These are phyloP conservation scores for Neoascia interrupta DNA, from an alignment of 2,888 invertebrate species.

Conservation along the genomic window DNA sequence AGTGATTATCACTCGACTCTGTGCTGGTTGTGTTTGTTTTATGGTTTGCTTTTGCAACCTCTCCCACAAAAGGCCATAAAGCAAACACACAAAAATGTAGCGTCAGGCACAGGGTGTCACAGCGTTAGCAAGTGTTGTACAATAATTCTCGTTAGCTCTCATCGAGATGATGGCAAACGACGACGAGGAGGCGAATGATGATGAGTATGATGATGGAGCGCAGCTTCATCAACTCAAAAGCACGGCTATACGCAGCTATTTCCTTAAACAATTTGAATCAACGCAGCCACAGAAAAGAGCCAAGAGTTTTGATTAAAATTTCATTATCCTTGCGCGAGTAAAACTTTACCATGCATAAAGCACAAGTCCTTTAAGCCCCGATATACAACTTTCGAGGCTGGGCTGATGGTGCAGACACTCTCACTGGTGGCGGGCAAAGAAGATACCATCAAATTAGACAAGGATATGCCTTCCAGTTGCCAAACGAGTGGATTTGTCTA, in stretches of 20 bases:
- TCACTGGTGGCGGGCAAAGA: background rate
- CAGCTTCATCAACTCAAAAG: conserved; percentile 57
- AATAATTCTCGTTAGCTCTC: conserved; percentile 12
- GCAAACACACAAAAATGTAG: conserved; percentile 35
- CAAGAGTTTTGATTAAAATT: conserved; percentile 59
- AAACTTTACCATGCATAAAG: conserved; percentile 36
- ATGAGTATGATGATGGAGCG: conserved; percentile 11
- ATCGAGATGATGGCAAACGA: conserved; percentile 38
- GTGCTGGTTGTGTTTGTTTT: conserved; percentile 53
- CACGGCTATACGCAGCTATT: conserved; percentile 16
- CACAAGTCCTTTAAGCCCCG: background rate
- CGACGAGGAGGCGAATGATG: conserved; percentile 15
- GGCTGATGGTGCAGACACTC: background rate
- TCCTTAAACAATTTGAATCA: conserved; percentile 9
- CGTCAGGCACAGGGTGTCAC: background rate
- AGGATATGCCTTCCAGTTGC: conserved; percentile 25
- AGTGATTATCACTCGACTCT: conserved; percentile 64
- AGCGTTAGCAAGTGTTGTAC: conserved; percentile 51
- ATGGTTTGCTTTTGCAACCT: conserved; percentile 56
- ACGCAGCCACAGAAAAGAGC: conserved; percentile 7
- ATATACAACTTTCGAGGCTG: conserved; percentile 2
- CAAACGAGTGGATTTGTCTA: conserved; percentile 38
- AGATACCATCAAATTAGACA: conserved; percentile 29
- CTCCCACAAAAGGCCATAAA: conserved; percentile 50
- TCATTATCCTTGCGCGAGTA: conserved; percentile 39